Conservation (phyloP, 92 coral and sea anemone species). For the Phymanthus crucifer region DNA sequence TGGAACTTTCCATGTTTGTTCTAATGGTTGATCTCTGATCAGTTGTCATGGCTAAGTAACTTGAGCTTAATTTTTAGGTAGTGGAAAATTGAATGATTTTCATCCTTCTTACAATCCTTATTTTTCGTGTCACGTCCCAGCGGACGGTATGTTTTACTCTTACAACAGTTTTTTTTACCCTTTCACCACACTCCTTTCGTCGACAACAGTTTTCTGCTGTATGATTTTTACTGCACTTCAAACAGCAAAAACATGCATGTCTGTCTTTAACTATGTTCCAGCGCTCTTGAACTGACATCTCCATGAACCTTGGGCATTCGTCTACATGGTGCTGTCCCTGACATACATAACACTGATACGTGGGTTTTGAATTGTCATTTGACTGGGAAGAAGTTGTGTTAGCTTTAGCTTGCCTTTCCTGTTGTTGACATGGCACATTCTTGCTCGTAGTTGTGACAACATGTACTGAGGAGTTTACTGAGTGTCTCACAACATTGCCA, state of each 20-base stretch:
- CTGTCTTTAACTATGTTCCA: constrained; percentile 47
- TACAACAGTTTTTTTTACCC: constrained; percentile 7
- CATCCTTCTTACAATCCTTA: too few relatives aligned
- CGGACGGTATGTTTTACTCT: too few relatives aligned
- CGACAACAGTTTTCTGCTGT: constrained; percentile 40
- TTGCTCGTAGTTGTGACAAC: neutral
- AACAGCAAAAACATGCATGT: constrained; percentile 31
- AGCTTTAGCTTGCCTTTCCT: neutral
- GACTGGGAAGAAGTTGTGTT: neutral
- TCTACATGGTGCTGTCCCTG: constrained; percentile 39
- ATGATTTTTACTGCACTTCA: constrained; percentile 49
- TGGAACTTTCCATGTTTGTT: too few relatives aligned
- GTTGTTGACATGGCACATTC: neutral
- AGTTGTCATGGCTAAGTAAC: too few relatives aligned
- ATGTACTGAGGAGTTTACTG: constrained; percentile 12
- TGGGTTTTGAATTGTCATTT: neutral
- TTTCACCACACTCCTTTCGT: constrained; percentile 37
- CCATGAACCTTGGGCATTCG: constrained; percentile 25
- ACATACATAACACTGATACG: constrained; percentile 46
- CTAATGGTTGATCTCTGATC: too few relatives aligned
- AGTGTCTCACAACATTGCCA: too few relatives aligned
- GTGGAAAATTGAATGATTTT: too few relatives aligned
- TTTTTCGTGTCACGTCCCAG: too few relatives aligned
- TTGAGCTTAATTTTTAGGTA: too few relatives aligned
- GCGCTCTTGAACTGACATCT: constrained; percentile 25